Evolutionary conservation across 2,888 invertebrate species (phyloP).

Genomic region (Penaeus monodon): DNA sequence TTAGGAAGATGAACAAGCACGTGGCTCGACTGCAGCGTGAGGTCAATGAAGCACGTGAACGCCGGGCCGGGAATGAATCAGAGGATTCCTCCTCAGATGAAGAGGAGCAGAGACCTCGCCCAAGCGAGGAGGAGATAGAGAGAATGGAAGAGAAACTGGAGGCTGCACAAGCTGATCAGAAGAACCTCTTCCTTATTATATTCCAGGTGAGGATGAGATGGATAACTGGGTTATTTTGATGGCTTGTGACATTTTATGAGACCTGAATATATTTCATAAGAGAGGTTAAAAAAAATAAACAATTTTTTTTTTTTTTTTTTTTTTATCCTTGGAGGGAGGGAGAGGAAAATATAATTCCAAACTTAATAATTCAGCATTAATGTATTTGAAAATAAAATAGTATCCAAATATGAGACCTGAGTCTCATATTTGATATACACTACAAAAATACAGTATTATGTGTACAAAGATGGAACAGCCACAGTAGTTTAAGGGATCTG

Average conservation of each 20-base stretch:
- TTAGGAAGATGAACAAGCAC: slow-evolving; percentile 96
- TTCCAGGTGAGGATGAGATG: slow-evolving; percentile 78
- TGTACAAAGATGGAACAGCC: no score
- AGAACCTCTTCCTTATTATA: slow-evolving; percentile 94
- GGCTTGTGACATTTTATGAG: not conserved
- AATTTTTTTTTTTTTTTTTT: no score
- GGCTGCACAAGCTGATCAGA: slow-evolving; percentile 95
- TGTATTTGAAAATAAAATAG: no score
- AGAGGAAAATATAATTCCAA: no score
- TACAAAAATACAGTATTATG: no score
- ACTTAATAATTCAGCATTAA: no score
- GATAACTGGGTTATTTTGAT: not conserved
- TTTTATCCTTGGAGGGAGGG: no score
- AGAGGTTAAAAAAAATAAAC: no score
- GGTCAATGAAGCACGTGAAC: slow-evolving; percentile 66
- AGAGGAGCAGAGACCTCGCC: slow-evolving; percentile 69
- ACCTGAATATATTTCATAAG: not conserved
- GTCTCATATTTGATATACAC: no score
- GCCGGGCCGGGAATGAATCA: slow-evolving; percentile 58
- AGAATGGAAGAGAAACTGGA: slow-evolving; percentile 96
- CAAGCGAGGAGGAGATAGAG: slow-evolving; percentile 88
- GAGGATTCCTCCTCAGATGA: slow-evolving; percentile 61
- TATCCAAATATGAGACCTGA: no score
- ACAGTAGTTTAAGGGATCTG: no score
- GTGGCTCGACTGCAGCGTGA: slow-evolving; percentile 90